Evolutionary conservation across 2,888 invertebrate genomes (phyloP).

Genomic region (Uropetala carovei): DNA sequence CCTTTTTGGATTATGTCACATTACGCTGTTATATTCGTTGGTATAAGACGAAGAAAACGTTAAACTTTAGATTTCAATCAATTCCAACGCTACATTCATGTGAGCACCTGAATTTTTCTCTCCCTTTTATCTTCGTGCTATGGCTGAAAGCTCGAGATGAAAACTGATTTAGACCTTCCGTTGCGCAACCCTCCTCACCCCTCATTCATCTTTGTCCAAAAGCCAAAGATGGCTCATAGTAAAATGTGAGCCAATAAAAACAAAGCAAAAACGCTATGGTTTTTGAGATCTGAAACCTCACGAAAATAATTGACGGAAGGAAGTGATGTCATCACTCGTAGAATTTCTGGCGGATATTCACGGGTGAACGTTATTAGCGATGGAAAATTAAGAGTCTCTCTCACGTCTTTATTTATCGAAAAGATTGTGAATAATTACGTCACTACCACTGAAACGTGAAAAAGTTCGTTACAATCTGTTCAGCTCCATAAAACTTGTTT

Average conservation of each 20-base stretch:
- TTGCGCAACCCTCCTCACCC: slow-evolving; percentile 15
- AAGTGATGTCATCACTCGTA: slow-evolving; percentile 2
- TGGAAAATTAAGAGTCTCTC: background rate
- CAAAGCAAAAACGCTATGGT: slow-evolving; percentile 10
- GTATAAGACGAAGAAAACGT: no score
- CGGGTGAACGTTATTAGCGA: slow-evolving; percentile 9
- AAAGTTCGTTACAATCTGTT: no score
- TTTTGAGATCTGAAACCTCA: background rate
- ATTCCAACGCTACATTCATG: no score
- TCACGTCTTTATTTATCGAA: no score
- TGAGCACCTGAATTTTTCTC: background rate
- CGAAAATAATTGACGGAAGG: slow-evolving; percentile 35
- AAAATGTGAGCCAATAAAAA: slow-evolving; percentile 58
- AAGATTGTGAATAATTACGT: no score
- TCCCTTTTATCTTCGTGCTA: background rate
- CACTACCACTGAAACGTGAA: no score
- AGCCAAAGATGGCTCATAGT: slow-evolving; percentile 45
- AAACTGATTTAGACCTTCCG: slow-evolving; percentile 36
- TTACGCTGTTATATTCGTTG: no score
- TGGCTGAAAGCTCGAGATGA: slow-evolving; percentile 6
- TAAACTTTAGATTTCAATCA: no score
- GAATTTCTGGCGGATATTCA: slow-evolving; percentile 34
- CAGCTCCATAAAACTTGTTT: no score
- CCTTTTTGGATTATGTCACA: no score
- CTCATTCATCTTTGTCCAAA: slow-evolving; percentile 44